Percentiles rank a stretch among this genome's conserved stretches.
Evolutionary conservation across 2,113 vertebrate genomes (phyloP).

Genomic region (Cyanistes caeruleus): DNA sequence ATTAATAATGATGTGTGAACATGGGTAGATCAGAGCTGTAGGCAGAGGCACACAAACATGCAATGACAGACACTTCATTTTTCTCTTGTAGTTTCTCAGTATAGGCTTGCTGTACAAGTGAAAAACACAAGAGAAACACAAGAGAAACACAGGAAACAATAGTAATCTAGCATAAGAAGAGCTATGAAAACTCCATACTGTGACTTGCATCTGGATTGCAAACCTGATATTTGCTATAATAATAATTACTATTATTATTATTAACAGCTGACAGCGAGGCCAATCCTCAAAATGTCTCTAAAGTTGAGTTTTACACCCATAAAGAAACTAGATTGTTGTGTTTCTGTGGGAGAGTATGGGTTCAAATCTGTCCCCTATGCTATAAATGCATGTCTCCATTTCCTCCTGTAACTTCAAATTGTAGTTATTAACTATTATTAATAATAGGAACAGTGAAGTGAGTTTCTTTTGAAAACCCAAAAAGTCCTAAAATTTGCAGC

Average conservation of each 20-base stretch:
- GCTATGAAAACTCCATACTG: not conserved
- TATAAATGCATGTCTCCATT: not conserved
- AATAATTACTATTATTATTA: no score
- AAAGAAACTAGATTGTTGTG: not conserved
- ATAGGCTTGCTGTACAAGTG: not conserved
- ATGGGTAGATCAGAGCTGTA: not conserved
- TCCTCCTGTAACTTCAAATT: not conserved
- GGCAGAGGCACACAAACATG: not conserved
- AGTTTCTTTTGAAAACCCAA: not conserved
- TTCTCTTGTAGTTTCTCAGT: not conserved
- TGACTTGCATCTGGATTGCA: not conserved
- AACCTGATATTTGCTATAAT: no score
- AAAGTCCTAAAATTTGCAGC: not conserved
- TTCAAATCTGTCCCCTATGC: not conserved
- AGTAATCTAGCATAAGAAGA: not conserved
- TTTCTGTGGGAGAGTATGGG: not conserved
- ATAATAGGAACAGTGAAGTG: not conserved
- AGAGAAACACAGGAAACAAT: not conserved
- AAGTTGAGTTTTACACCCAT: not conserved
- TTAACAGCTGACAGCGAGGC: rapidly evolving
- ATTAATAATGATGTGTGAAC: not conserved
- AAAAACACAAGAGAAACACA: not conserved
- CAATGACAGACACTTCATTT: not conserved
- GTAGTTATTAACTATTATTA: not conserved
- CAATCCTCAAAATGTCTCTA: not conserved